Base-by-base conservation (phyloP, 1,140 invertebrate genomes). In the Eumaeus atala region DNA sequence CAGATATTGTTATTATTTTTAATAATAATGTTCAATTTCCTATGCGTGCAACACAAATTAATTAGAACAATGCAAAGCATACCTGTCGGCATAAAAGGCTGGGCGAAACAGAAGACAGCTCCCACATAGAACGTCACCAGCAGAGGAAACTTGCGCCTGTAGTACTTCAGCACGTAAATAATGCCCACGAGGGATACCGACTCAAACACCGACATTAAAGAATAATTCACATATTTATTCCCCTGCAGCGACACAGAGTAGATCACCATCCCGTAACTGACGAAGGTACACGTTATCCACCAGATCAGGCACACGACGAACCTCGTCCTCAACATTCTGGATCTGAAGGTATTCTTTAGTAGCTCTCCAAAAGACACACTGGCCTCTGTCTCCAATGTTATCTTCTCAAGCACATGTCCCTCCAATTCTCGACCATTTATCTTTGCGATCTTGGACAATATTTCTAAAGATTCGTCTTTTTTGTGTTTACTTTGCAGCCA, bases 251-350 rank as follows among this genome's bases (percentile, higher is more conserved):
- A 90, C 3, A 94, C 93, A 0, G 94, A 92, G 67, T 95, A 95
- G 8, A 96, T 89, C 1, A 92, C 91, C 18, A 96, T 66, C 0
- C 94, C 95, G 69, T 95, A 96, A 66, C 94, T 95, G 0, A 95
- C 90, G 61, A 95, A 92, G 0, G 92, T 90, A 51, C 90, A 91
- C 0, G 92, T 91, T 1, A 90, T 88, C 93, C 91, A 95, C 84
- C 90, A 93, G 58, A 92, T 88, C 10, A 90, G 89, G 55, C 92
- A 92, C 10, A 91, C 90, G 0, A 92, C 72, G 18, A 77, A 73
- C 54, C 79, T 61, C 33, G 60, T 60, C 9, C 77, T 60, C 21
- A 85, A 52, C 6, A 59, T 56, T 16, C 51, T 70, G 0, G 80
- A 85, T 9, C 51, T 57, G 42, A 85, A 75, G 6, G 79, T 85